phyloP scores from a whole-genome alignment of 2,888 invertebrate species.

The Pyrocoelia pectoralis region DNA sequence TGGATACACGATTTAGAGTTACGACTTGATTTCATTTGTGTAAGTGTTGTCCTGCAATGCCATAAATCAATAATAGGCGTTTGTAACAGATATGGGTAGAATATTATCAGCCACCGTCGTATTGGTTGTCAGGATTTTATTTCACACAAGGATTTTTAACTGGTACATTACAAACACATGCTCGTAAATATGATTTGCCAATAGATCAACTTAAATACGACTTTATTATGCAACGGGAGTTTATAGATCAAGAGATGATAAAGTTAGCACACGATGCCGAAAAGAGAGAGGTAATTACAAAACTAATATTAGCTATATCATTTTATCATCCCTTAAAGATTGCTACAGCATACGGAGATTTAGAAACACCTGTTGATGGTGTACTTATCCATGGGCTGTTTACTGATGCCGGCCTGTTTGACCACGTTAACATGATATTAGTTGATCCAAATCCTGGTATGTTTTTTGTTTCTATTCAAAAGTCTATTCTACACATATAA shows the following conservation, averaged over 20 bases:
- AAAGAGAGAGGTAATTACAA: constrained; percentile 50
- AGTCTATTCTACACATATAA: too few relatives aligned
- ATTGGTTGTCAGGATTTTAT: constrained; percentile 93
- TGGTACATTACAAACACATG: constrained; percentile 88
- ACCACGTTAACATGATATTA: constrained; percentile 68
- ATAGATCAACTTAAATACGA: constrained; percentile 88
- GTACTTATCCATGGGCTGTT: constrained; percentile 83
- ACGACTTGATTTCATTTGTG: constrained; percentile 81
- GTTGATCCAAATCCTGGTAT: constrained; percentile 81
- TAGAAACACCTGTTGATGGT: constrained; percentile 70
- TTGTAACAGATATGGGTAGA: constrained; percentile 71
- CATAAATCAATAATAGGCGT: too few relatives aligned
- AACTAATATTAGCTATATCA: too few relatives aligned
- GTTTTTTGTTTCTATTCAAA: constrained; percentile 5
- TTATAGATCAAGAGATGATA: constrained; percentile 74
- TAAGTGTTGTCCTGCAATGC: constrained; percentile 55
- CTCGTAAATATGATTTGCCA: constrained; percentile 84
- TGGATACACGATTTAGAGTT: constrained; percentile 86
- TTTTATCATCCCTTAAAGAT: constrained; percentile 45
- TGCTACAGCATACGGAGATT: constrained; percentile 62
- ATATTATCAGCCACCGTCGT: constrained; percentile 78
- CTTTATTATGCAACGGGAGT: constrained; percentile 68
- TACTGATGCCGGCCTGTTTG: constrained; percentile 91
- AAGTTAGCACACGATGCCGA: constrained; percentile 60
- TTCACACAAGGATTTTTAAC: constrained; percentile 95